phyloP scores from a whole-genome alignment of 2,888 invertebrate species.

The Shargacucullia verbasci region DNA sequence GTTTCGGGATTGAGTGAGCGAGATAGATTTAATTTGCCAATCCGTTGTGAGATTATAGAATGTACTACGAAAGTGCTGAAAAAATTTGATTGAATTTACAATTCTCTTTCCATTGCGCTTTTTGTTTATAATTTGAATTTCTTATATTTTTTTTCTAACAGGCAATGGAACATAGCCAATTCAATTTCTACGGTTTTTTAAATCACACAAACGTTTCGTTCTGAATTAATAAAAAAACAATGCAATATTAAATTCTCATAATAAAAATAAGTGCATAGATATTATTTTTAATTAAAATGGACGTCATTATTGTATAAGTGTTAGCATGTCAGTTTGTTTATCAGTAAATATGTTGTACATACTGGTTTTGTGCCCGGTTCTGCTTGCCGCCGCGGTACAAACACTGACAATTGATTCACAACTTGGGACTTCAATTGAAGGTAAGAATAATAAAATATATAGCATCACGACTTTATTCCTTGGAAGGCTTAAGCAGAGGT shows the following conservation, averaged over 20 bases:
- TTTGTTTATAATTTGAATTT: constrained; percentile 2
- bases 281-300: constrained; percentile 24
- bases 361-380: constrained; percentile 77
- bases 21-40: constrained; percentile 36
- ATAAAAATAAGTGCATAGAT: constrained; percentile 31
- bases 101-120: constrained; percentile 24
- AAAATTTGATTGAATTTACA: background rate
- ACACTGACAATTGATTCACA: constrained; percentile 83
- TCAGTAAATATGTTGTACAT: constrained; percentile 77
- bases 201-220: background rate
- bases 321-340: constrained; percentile 61
- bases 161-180: constrained; percentile 20
- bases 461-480: too few species aligned
- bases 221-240: constrained; percentile 14
- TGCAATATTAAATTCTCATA: constrained; percentile 20
- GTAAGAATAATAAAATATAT: constrained; percentile 69
- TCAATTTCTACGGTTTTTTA: background rate
- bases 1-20: constrained; percentile 14
- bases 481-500: too few species aligned
- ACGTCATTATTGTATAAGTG: constrained; percentile 34
- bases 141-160: background rate
- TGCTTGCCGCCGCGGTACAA: constrained; percentile 78
- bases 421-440: constrained; percentile 84
- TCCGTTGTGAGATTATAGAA: constrained; percentile 16
- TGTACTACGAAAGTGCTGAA: constrained; percentile 21